Conservation (phyloP, 2,113 vertebrate species). For the Anhinga anhinga region DNA sequence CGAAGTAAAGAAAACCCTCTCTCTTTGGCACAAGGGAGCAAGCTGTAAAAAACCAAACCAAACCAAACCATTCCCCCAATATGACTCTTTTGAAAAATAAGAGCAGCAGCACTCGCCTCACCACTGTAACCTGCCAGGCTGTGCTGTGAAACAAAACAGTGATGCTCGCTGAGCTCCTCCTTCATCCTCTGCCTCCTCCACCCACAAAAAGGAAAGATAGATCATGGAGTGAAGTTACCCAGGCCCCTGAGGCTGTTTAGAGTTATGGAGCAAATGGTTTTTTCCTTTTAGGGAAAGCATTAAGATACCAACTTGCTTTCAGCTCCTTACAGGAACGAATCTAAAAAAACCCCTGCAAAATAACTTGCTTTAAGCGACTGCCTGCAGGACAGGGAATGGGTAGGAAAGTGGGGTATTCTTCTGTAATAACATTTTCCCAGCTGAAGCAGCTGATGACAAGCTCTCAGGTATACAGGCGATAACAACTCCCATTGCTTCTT, state of each 20-base stretch:
- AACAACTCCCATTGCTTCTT: background rate
- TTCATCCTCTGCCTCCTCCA: background rate
- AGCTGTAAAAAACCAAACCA: background rate
- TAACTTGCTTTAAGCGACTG: background rate
- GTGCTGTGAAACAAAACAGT: accelerated
- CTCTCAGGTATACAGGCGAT: background rate
- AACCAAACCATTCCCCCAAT: background rate
- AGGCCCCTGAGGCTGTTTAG: background rate
- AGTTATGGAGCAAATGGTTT: background rate
- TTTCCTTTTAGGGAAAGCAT: background rate
- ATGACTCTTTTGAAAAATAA: accelerated
- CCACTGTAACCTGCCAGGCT: background rate
- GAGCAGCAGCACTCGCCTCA: background rate
- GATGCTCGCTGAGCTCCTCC: background rate
- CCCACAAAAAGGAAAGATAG: background rate
- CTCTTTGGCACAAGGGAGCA: background rate
- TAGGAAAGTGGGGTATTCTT: background rate
- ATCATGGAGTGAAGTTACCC: background rate
- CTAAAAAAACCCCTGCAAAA: background rate
- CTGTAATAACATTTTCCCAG: background rate
- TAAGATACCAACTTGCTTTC: background rate
- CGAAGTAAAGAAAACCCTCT: background rate
- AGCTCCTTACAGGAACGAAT: background rate
- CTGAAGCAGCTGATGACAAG: background rate
- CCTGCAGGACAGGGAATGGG: background rate